Conservation (phyloP, 1,140 invertebrate genomes). For the Drosophila micromelanica region DNA sequence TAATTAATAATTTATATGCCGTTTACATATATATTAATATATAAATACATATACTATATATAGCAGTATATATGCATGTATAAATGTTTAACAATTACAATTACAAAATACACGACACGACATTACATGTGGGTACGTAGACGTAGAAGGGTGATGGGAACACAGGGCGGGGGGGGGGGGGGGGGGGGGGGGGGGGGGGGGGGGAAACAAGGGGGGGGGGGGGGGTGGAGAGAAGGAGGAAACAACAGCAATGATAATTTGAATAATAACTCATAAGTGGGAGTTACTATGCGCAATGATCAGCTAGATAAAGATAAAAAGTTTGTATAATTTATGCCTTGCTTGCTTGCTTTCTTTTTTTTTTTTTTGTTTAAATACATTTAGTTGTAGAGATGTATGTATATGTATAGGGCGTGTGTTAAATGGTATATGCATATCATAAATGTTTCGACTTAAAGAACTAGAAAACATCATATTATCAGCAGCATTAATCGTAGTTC, state of each 20-base stretch:
- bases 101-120: constrained; percentile 72
- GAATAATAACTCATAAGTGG: no score
- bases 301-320: constrained; percentile 37
- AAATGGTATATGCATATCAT: constrained; percentile 44
- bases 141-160: not conserved
- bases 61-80: constrained; percentile 19
- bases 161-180: not conserved
- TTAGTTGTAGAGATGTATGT: constrained; percentile 52
- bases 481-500: constrained; percentile 39
- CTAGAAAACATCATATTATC: constrained; percentile 69
- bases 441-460: constrained; percentile 70
- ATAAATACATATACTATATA: no score
- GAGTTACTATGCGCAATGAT: constrained; percentile 21
- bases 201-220: no score
- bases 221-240: no score
- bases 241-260: constrained; percentile 43
- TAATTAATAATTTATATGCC: constrained; percentile 48
- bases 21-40: constrained; percentile 21
- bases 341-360: constrained; percentile 26
- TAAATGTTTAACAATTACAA: constrained; percentile 75
- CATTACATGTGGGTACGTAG: constrained; percentile 47
- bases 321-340: constrained; percentile 52
- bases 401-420: constrained; percentile 32
- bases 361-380: constrained; percentile 58
- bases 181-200: no score